Evolutionary conservation across 2,797 vertebrate species (phyloP), one percentile per base, ranked within the genome.

Genomic region (Euphonia xanthogaster): DNA sequence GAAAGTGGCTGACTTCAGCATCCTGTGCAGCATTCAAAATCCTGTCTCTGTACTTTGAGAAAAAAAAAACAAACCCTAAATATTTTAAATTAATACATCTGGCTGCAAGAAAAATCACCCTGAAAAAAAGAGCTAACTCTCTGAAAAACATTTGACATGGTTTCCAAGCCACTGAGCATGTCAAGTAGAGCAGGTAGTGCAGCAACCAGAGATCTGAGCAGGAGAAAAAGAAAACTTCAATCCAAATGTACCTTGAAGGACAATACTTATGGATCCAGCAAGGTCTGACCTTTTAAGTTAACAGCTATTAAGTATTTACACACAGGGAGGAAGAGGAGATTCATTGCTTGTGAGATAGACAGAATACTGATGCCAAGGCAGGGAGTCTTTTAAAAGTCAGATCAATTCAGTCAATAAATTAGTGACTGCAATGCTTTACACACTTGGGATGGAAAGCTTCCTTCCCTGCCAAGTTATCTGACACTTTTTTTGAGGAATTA

Each of bases 351-450:
- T 40, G 57, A 89, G 86, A 91, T 89, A 94, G 92, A 97, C 82
- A 94, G 88, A 90, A 88, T 44, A 72, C 68, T 44, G 30, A 93
- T 90, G 78, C 77, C 72, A 80, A 91, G 75, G 48, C 35, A 33
- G 50, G 57, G 68, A 95, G 92, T 95, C 94, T 91, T 86, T 94
- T 80, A 96, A 95, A 92, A 93, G 75, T 58, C 87, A 68, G 86
- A 95, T 97, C 96, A 96, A 97, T 93, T 92, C 54, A 81, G 91
- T 85, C 96, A 94, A 93, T 97, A 97, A 96, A 97, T 96, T 95
- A 97, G 92, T 85, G 85, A 62, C 85, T 87, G 85, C 91, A 89
- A 73, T 48, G 92, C 85, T 95, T 89, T 93, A 74, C 47, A 72
- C 89, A 78, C 88, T 81, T 81, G 80, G 55, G 77, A 86, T 86